Base-by-base conservation (phyloP, 2,888 invertebrate species). In the Temnothorax unifasciatus region DNA sequence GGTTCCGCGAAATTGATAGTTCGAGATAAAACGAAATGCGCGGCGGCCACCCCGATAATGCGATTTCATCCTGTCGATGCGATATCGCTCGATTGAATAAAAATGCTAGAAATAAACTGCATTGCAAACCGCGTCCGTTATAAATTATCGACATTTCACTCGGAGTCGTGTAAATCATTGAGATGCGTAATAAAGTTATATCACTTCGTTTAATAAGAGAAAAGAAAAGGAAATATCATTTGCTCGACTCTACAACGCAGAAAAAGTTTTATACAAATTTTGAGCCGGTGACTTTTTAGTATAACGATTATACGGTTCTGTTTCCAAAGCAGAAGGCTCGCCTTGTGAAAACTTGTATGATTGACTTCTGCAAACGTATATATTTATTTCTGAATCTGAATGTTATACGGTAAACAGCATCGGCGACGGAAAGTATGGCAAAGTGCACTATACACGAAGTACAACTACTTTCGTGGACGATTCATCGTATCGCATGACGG, bases 1-100 rank as follows among this genome's bases (percentile, higher is more conserved):
- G 44, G 34, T 34, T 44, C 13, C 34, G 44, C 68, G 57, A 69
- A 69, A 79, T 79, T 79, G 57, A 69, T 79, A 69, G 79, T 69
- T 64, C 44, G 34, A 79, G 69, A 79, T 79, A 79, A 79, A 79
- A 13, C 34, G 29, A 79, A 79, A 69, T 52, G 44, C 44, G 79
- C 34, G 18, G 57, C n/a, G 29, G 29, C 29, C 29, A 18, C 41
- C 38, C 18, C 44, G 57, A 21, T 41, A 77, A 69, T 29, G 57
- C 29, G 44, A 69, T 79, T 47, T 57, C 25, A 4, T 79, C 13
- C 44, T 11, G 44, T 59, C 34, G 34, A 44, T 44, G 11, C 57
- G 38, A 47, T 59, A 79, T 79, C 59, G 69, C 11, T 69, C 57
- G 47, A 47, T 59, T 59, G 52, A 69, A 59, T 69, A 59, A 79